Evolutionary conservation across 2,113 vertebrate species (phyloP), one percentile per base, ranked within the genome.

Genomic region (Misgurnus anguillicaudatus): DNA sequence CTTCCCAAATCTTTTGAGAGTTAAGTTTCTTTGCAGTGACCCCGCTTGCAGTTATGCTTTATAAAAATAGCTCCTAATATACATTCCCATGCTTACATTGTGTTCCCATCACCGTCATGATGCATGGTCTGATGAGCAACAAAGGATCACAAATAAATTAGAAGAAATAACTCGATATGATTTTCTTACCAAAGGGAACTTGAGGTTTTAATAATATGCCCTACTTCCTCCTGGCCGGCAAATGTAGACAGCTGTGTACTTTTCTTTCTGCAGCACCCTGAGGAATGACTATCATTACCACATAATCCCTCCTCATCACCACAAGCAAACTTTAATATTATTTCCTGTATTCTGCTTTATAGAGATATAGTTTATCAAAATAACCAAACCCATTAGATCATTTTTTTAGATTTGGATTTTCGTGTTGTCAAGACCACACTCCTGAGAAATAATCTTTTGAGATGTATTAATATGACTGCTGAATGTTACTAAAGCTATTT

Each of bases 221-320:
- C 41, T 61, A 19, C 24, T 64, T 64, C 74, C 74, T 62, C 31
- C 9, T 64, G 63, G 66, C n/a, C 17, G 16, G 4, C 11, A 38
- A 68, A 31, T 66, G 9, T 61, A 67, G 68, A 74, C 76, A 65
- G 77, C 58, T 64, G 65, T 69, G 55, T 19, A 57, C 38, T 69
- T 73, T 31, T 21, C 51, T 55, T 24, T 51, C 13, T 66, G 21
- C 62, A 21, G 21, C 6, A 48, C 57, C 24, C 57, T 6, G 8
- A 42, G 39, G 66, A 71, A 19, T 13, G 64, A 64, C n/a, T 42
- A 10, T 64, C 38, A 65, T 9, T 45, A 24, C 31, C n/a, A 55
- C 57, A 75, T 9, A 13, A 64, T 77, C 57, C 21, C 42, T 17
- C 24, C 38, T 5, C 63, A 17, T 65, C 64, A 65, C 19, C 41